Percentiles rank a stretch among this genome's conserved stretches.
These are phyloP conservation scores for Eurystomus gularis DNA, from an alignment of 2,113 vertebrate genomes.

Conservation along the genomic window DNA sequence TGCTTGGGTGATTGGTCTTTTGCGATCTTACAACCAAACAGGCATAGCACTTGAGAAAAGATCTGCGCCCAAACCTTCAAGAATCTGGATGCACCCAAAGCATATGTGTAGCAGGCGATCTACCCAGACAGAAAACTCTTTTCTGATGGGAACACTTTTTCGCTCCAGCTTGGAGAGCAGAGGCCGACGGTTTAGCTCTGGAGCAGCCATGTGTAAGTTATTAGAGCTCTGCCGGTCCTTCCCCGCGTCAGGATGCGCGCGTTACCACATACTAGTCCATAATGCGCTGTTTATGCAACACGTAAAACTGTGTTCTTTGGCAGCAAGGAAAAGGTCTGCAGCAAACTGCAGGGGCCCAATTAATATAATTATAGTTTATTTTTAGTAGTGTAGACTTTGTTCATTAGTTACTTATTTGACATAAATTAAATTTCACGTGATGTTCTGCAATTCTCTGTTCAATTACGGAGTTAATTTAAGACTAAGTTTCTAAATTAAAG, in stretches of 20 bases:
- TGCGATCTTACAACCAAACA: neutral
- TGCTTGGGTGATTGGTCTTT: neutral
- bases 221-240: neutral
- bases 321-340: slow-evolving; percentile 58
- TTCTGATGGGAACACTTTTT: neutral
- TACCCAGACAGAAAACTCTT: neutral
- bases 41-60: neutral
- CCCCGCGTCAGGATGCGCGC: neutral
- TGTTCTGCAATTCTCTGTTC: slow-evolving; percentile 55
- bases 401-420: slow-evolving; percentile 69
- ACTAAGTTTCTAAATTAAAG: slow-evolving; percentile 54
- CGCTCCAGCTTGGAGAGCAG: neutral
- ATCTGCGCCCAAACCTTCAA: neutral
- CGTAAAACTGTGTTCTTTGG: slow-evolving; percentile 35
- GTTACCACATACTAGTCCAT: neutral
- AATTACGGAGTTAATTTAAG: slow-evolving; percentile 59
- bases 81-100: neutral
- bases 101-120: neutral
- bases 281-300: slow-evolving; percentile 37
- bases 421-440: slow-evolving; percentile 67
- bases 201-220: slow-evolving; percentile 9
- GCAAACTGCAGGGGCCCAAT: slow-evolving; percentile 67
- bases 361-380: slow-evolving; percentile 70
- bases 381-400: slow-evolving; percentile 68
- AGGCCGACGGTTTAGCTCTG: neutral